Base-by-base conservation (phyloP, 2,888 invertebrate species). In the Netelia inedita region DNA sequence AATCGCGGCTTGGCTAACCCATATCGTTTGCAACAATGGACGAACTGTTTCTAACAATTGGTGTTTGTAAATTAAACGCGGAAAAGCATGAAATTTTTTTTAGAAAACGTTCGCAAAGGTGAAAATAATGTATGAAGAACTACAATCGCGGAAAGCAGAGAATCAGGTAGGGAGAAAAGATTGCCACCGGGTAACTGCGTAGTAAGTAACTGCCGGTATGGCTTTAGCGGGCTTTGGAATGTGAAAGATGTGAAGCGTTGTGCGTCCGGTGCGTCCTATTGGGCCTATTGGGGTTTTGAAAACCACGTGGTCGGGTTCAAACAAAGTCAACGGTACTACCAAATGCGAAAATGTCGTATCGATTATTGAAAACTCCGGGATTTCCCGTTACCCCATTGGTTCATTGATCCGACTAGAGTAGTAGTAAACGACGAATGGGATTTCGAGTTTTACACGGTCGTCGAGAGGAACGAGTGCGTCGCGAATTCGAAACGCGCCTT, bases 401-500 rank as follows among this genome's bases (percentile, higher is more conserved):
- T 16, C 41, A 19, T 43, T 41, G 65, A 41, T 65, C 16, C 10
- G 65, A 65, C 65, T 1, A 21, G 50, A 16, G 46, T 50, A 66
- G 66, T 68, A 8, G 6, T 14, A 6, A 23, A 23, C 8, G 66
- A 14, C 66, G 46, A 68, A 68, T 68, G 0, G 14, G 16, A 21
- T 14, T 19, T 57, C 23, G 61, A 28, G 53, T 53, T 53, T 59
- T 6, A 21, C 21, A n/a, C n/a, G 43, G 43, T 10, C 43, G 11
- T 43, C 35, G 35, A 10, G n/a, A 21, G 43, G 19, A 43, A 16
- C 11, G 3, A 35, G 35, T 35, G 0, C 35, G 35, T 8, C 16
- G 65, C 6, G 28, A 69, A 43, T 74, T 75, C 35, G 41, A n/a
- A 55, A 73, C 59, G 14, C 16, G 35, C n/a, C 71, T 55, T 14